Conservation (phyloP, 2,113 vertebrate species). For the Plecturocebus donacophilus region DNA sequence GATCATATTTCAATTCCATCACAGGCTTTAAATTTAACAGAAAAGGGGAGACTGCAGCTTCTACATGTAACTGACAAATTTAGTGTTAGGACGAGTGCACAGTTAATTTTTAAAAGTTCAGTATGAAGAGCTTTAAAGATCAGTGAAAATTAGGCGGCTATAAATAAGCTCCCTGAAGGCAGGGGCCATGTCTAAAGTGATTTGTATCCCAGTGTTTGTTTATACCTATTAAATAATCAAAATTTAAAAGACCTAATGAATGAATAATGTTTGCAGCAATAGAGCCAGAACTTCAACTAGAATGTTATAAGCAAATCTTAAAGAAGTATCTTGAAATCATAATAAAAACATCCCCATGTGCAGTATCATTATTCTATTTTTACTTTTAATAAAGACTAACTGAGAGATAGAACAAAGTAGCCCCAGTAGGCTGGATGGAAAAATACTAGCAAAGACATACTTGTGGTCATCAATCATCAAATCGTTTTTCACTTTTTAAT, state of each 20-base stretch:
- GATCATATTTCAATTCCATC: background rate
- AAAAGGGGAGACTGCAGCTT: background rate
- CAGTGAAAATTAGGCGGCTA: background rate
- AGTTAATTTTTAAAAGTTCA: background rate
- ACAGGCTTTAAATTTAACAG: background rate
- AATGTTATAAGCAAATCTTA: background rate
- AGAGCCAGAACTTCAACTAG: background rate
- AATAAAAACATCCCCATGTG: fast-evolving
- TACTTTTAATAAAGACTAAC: background rate
- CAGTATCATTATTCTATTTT: background rate
- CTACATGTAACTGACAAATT: background rate
- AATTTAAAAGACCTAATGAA: background rate
- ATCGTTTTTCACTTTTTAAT: background rate
- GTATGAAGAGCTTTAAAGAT: background rate
- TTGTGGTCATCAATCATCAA: background rate
- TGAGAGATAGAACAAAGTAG: background rate
- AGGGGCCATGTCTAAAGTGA: background rate
- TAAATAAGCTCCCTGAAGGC: background rate
- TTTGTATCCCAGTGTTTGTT: background rate
- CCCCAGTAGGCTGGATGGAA: background rate
- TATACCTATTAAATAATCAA: background rate
- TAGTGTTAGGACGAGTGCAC: background rate
- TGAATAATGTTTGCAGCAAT: background rate
- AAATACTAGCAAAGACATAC: background rate
- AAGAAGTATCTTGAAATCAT: background rate